These are phyloP conservation scores for Hemicordylus capensis DNA, from an alignment of 2,113 vertebrate species.

Conservation along the genomic window DNA sequence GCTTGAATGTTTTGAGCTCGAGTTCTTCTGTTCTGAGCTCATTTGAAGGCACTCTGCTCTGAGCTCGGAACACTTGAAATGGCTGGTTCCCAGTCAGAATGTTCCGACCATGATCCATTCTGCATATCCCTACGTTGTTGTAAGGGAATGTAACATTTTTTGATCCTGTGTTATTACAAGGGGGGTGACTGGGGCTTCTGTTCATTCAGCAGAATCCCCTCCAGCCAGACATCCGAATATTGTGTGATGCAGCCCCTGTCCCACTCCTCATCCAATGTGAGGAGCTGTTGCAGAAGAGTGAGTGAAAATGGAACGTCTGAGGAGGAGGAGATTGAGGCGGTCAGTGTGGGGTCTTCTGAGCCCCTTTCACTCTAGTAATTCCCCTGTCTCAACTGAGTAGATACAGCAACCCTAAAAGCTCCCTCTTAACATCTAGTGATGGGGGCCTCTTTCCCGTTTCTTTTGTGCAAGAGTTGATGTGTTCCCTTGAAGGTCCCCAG, in stretches of 20 bases:
- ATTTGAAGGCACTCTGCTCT: too few relatives aligned
- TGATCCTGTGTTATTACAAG: not conserved
- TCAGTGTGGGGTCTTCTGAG: constrained; percentile 44
- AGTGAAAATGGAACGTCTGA: constrained; percentile 62
- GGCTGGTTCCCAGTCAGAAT: too few relatives aligned
- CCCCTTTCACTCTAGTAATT: not conserved
- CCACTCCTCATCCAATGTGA: constrained; percentile 63
- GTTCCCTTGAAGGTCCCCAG: constrained; percentile 60
- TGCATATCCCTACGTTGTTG: not conserved
- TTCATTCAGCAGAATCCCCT: constrained; percentile 60
- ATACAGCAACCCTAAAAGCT: not conserved
- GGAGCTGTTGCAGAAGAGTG: constrained; percentile 70
- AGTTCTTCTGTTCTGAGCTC: too few relatives aligned
- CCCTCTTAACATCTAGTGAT: not conserved
- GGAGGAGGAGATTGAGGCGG: constrained; percentile 67
- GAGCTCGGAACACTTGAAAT: too few relatives aligned
- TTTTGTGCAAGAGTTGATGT: constrained; percentile 65
- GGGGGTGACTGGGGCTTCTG: constrained; percentile 51
- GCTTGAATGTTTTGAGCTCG: too few relatives aligned
- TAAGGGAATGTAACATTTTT: not conserved
- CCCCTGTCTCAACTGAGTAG: not conserved
- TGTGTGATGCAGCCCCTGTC: constrained; percentile 67
- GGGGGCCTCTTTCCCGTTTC: constrained; percentile 30
- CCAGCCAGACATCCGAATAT: constrained; percentile 62
- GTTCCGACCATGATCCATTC: too few relatives aligned